Conservation (phyloP, 2,797 vertebrate genomes). For the Enteromius trimaculatus region DNA sequence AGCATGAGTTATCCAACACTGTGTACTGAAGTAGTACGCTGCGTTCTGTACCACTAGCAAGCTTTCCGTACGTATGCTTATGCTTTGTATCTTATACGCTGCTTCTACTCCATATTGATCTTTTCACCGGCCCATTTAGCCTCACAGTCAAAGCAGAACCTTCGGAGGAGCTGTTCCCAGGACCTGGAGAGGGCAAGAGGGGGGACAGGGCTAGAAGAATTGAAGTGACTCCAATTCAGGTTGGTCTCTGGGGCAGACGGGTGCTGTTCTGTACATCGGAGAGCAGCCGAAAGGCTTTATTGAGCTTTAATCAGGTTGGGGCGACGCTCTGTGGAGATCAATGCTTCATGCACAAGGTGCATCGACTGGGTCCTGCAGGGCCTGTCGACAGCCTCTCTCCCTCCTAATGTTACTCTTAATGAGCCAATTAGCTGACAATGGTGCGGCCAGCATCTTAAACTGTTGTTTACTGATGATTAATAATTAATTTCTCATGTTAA, state of each 20-base stretch:
- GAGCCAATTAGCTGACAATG: conserved; percentile 85
- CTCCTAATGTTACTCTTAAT: conserved; percentile 85
- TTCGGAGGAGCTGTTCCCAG: conserved; percentile 30
- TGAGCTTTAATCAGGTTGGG: conserved; percentile 80
- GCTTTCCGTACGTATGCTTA: neutral
- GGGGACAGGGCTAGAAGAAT: conserved; percentile 18
- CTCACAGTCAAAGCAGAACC: conserved; percentile 56
- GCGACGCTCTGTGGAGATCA: conserved; percentile 78
- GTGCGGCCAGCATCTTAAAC: conserved; percentile 83
- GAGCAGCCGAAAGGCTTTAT: conserved; percentile 74
- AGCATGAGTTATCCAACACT: conserved; percentile 22
- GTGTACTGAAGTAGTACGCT: conserved; percentile 23
- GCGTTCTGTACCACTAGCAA: neutral
- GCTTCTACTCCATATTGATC: conserved; percentile 70
- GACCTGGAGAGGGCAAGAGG: conserved; percentile 22
- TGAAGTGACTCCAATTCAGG: conserved; percentile 62
- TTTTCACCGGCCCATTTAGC: conserved; percentile 72
- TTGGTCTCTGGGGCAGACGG: conserved; percentile 65
- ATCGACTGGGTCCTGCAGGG: conserved; percentile 78
- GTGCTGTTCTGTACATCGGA: conserved; percentile 66
- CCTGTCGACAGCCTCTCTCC: conserved; percentile 78
- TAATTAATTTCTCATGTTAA: conserved; percentile 87
- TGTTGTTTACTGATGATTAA: conserved; percentile 86
- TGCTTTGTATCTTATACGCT: neutral
- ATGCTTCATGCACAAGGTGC: conserved; percentile 78